Conservation (phyloP, 2,888 invertebrate genomes). For the Anticlea derivata region DNA sequence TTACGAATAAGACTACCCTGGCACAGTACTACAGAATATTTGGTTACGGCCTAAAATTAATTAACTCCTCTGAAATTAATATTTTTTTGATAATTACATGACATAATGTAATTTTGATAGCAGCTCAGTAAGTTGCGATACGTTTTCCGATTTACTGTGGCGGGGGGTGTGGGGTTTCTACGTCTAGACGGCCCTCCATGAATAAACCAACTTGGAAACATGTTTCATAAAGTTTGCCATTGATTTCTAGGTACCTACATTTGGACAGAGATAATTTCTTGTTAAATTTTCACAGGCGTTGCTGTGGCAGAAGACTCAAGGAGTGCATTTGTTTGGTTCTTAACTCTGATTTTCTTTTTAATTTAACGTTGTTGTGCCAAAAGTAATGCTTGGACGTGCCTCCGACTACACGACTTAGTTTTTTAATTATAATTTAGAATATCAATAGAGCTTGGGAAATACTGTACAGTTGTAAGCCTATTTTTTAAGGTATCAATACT, state of each 20-base stretch:
- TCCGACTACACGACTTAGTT: no score
- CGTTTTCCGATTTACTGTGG: slow-evolving; percentile 6
- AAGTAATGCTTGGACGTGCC: no score
- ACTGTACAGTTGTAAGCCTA: no score
- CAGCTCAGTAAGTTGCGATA: neutral
- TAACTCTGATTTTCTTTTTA: slow-evolving; percentile 2
- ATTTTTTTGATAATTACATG: no score
- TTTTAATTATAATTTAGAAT: no score
- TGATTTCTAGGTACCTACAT: slow-evolving; percentile 29
- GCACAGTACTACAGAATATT: neutral
- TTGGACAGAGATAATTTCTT: slow-evolving; percentile 15
- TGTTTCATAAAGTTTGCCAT: slow-evolving; percentile 31
- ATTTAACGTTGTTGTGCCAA: no score
- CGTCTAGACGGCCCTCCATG: slow-evolving; percentile 28
- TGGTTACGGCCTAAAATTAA: no score
- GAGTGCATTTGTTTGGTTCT: neutral
- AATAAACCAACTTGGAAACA: slow-evolving; percentile 29
- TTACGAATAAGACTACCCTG: no score
- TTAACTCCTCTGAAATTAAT: no score
- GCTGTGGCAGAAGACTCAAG: neutral
- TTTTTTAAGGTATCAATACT: no score
- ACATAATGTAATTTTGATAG: no score
- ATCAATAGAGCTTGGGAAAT: no score
- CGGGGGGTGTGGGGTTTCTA: slow-evolving; percentile 19
- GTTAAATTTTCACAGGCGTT: slow-evolving; percentile 17